Evolutionary conservation across 2,888 invertebrate species (phyloP), one percentile per base, ranked within the genome.

Genomic region (Leucoma salicis): DNA sequence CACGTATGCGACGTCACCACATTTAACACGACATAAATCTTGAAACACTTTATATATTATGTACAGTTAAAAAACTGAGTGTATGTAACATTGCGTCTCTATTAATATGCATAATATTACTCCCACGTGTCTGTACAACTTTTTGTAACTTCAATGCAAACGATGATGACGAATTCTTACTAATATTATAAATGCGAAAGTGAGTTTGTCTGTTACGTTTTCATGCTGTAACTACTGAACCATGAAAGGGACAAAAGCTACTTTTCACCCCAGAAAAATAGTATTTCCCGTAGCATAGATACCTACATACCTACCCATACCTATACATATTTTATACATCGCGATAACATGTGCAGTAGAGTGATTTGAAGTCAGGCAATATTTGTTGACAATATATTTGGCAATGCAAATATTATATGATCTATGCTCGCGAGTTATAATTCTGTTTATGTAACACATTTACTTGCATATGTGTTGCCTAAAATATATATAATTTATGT

Each of bases 71-170:
- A n/a, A n/a, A n/a, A n/a, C n/a, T n/a, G n/a, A n/a, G n/a, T n/a
- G n/a, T n/a, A n/a, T n/a, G n/a, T n/a, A n/a, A n/a, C n/a, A n/a
- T n/a, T n/a, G n/a, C n/a, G n/a, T n/a, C n/a, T n/a, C n/a, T n/a
- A n/a, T n/a, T 13, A 38, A 38, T 38, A 38, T 43, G 42, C 29
- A 29, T 29, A 13, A 47, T 49, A 43, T 47, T 18, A 53, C 38
- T 49, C 59, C 57, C 40, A 50, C 63, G 31, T 38, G 35, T 21
- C 27, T 42, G 37, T 16, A 38, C 14, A 37, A 36, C 13, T 58
- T 53, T 57, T 58, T 49, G 63, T 32, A 10, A 25, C 31, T 33
- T 33, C n/a, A 42, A 5, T 29, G 31, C 42, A 61, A 53, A 61
- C 48, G 15, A 24, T 41, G 39, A 47, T 60, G 42, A 42, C 46